Conservation (phyloP, 2,113 vertebrate species). For the Vulpes ferrilata region DNA sequence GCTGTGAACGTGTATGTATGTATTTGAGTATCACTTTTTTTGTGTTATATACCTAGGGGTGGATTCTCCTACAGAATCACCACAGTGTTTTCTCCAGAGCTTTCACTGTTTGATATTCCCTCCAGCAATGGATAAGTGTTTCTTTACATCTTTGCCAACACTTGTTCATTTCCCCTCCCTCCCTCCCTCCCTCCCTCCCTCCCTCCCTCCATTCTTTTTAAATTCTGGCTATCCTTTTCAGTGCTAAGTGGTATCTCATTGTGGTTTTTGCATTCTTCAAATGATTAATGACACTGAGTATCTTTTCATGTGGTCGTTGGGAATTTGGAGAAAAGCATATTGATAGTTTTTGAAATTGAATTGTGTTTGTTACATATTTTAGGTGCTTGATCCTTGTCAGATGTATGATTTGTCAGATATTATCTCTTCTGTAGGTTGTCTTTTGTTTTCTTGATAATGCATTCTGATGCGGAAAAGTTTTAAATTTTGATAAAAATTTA, state of each 20-base stretch:
- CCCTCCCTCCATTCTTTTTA: neutral
- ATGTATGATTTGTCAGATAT: neutral
- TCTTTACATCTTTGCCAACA: neutral
- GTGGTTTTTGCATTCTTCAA: neutral
- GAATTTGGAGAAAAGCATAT: neutral
- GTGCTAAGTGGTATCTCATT: neutral
- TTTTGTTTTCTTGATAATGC: neutral
- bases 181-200: neutral
- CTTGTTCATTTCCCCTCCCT: neutral
- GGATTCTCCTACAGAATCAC: neutral
- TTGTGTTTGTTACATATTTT: neutral
- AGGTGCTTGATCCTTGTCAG: neutral
- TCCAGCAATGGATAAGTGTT: neutral
- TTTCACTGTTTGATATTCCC: neutral
- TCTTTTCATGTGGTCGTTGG: neutral
- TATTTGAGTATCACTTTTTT: conserved; percentile 27
- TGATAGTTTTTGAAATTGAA: neutral
- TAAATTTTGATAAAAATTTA: neutral
- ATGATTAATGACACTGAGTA: neutral
- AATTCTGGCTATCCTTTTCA: neutral
- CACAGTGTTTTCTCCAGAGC: neutral
- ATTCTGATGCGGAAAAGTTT: neutral
- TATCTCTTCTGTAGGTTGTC: neutral
- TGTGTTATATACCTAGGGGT: neutral
- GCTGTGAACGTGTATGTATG: neutral